Conservation (phyloP, 2,888 invertebrate genomes). For the Ophion ventricosus region DNA sequence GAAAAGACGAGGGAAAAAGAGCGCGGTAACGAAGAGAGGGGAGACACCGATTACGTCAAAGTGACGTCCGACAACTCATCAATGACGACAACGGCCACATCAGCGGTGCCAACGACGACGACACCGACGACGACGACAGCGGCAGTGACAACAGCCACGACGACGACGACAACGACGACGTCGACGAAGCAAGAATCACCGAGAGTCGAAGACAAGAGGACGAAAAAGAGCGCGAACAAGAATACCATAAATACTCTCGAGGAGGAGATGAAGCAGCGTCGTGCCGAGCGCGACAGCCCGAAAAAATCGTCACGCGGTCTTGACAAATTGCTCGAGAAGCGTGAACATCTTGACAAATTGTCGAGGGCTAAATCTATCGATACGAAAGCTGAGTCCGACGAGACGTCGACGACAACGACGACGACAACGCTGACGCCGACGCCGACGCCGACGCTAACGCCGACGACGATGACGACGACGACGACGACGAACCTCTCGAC, state of each 20-base stretch:
- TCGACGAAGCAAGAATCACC: slow-evolving; percentile 57
- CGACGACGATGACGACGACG: background rate
- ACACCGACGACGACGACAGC: background rate
- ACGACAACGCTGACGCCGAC: background rate
- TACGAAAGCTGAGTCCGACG: slow-evolving; percentile 63
- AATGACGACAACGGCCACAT: slow-evolving; percentile 33
- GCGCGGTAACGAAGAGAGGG: slow-evolving; percentile 56
- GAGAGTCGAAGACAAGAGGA: slow-evolving; percentile 74
- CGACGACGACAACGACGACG: slow-evolving; percentile 8
- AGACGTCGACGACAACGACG: background rate
- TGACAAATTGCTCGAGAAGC: slow-evolving; percentile 86
- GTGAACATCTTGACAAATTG: slow-evolving; percentile 83
- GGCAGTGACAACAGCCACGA: background rate
- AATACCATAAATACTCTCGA: slow-evolving; percentile 79
- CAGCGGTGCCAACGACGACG: slow-evolving; percentile 26
- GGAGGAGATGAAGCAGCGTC: slow-evolving; percentile 82
- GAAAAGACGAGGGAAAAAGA: slow-evolving; percentile 69
- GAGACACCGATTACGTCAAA: slow-evolving; percentile 51
- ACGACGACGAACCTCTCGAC: background rate
- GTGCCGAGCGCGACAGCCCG: slow-evolving; percentile 84
- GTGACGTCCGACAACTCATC: slow-evolving; percentile 48
- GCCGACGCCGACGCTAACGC: background rate
- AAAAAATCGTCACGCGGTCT: slow-evolving; percentile 86
- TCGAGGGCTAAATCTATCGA: slow-evolving; percentile 76
- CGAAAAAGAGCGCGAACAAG: slow-evolving; percentile 74